Conservation (phyloP, 2,113 vertebrate genomes). For the Psophia crepitans region DNA sequence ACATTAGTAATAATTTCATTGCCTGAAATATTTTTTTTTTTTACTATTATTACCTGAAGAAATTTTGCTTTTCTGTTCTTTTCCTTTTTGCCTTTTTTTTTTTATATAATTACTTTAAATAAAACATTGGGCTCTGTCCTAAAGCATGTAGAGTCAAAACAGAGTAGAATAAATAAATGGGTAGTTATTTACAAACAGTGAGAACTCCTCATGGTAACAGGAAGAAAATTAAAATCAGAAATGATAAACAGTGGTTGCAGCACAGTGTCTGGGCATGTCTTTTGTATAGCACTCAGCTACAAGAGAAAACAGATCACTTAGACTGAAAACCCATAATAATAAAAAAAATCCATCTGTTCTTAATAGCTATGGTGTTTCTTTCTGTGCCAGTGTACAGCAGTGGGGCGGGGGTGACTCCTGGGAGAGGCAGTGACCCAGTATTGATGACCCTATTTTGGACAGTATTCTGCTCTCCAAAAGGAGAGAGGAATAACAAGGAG, state of each 20-base stretch:
- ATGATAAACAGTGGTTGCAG: background rate
- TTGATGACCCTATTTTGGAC: background rate
- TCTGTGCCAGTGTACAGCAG: background rate
- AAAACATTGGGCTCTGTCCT: background rate
- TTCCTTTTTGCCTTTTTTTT: background rate
- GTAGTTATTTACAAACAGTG: conserved; percentile 15
- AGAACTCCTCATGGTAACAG: background rate
- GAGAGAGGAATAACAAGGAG: background rate
- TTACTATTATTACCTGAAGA: background rate
- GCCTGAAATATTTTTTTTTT: background rate
- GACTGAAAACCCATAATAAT: background rate
- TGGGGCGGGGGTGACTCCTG: background rate
- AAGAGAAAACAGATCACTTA: background rate
- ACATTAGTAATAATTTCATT: background rate
- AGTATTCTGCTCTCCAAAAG: background rate
- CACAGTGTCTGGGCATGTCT: background rate
- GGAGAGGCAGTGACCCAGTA: background rate
- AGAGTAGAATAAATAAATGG: background rate
- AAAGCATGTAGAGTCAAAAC: background rate
- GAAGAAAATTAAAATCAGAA: background rate
- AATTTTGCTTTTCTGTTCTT: background rate
- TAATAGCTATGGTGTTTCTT: background rate
- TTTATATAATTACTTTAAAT: background rate
- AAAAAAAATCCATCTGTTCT: background rate
- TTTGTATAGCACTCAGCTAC: background rate